These are phyloP conservation scores for Abrostola tripartita DNA, from an alignment of 2,888 invertebrate genomes.

Conservation along the genomic window DNA sequence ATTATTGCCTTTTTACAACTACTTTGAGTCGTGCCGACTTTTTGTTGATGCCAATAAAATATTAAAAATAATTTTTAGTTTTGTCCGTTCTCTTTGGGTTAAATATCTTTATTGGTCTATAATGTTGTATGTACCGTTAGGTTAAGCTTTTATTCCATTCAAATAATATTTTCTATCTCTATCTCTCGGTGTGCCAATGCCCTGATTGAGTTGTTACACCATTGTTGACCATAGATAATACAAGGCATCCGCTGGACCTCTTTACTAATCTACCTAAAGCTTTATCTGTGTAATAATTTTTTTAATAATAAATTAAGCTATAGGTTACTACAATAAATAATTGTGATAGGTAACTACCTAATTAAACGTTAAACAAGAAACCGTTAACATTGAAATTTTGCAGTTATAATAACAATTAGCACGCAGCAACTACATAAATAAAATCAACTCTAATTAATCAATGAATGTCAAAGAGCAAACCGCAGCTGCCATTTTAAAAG, in stretches of 20 bases:
- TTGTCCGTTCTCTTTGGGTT: slow-evolving; percentile 49
- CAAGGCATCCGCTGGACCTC: too few relatives aligned
- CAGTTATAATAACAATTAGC: slow-evolving; percentile 45
- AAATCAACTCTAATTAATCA: slow-evolving; percentile 62
- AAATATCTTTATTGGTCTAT: slow-evolving; percentile 69
- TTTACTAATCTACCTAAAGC: too few relatives aligned
- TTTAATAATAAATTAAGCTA: not conserved
- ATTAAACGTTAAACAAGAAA: slow-evolving; percentile 2
- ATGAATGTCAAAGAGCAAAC: slow-evolving; percentile 58
- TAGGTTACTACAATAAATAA: not conserved
- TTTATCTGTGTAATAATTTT: too few relatives aligned
- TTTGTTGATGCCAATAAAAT: slow-evolving; percentile 68
- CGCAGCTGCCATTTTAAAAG: slow-evolving; percentile 69
- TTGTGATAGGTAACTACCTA: not conserved
- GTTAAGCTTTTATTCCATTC: slow-evolving; percentile 36
- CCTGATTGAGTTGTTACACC: slow-evolving; percentile 9
- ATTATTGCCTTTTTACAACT: slow-evolving; percentile 76
- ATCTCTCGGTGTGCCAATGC: slow-evolving; percentile 30
- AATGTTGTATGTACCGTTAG: slow-evolving; percentile 66
- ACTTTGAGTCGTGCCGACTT: slow-evolving; percentile 70
- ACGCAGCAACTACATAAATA: slow-evolving; percentile 61
- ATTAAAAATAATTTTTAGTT: slow-evolving; percentile 64
- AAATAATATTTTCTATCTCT: slow-evolving; percentile 26
- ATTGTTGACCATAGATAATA: not conserved
- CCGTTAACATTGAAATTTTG: slow-evolving; percentile 12